Evolutionary conservation across 2,888 invertebrate genomes (phyloP).

Genomic region (Furcula furcula): DNA sequence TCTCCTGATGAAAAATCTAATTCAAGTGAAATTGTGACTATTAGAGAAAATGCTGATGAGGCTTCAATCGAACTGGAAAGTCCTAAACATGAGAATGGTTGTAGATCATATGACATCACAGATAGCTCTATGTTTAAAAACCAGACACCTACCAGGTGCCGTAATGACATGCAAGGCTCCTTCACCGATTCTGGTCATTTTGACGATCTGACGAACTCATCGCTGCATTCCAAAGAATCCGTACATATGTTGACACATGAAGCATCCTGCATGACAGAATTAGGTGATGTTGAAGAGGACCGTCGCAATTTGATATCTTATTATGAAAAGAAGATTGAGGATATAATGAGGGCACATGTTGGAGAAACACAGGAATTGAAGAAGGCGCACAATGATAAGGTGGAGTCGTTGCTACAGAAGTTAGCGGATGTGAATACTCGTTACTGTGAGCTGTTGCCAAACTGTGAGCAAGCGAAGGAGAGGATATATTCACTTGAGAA

Average conservation of each 20-base stretch:
- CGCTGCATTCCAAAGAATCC: constrained; percentile 90
- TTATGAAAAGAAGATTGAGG: constrained; percentile 89
- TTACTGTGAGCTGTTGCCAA: constrained; percentile 89
- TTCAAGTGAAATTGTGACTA: constrained; percentile 88
- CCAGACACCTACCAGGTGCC: constrained; percentile 66
- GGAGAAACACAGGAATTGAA: constrained; percentile 89
- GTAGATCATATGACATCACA: constrained; percentile 69
- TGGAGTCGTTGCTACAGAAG: constrained; percentile 87
- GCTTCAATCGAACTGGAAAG: constrained; percentile 52
- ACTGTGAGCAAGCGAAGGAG: constrained; percentile 88
- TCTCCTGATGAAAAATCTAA: constrained; percentile 91
- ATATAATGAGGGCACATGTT: constrained; percentile 83
- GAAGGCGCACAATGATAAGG: constrained; percentile 89
- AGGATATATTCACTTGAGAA: constrained; percentile 86
- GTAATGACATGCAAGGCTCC: constrained; percentile 87
- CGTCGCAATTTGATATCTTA: constrained; percentile 85
- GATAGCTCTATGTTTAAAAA: constrained; percentile 74
- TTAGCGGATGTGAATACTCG: constrained; percentile 88
- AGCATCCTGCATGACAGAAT: constrained; percentile 75
- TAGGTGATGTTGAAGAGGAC: constrained; percentile 83
- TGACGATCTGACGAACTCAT: constrained; percentile 90
- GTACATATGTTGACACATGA: constrained; percentile 80
- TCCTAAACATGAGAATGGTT: constrained; percentile 62
- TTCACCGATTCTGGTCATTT: constrained; percentile 93
- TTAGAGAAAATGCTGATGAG: constrained; percentile 85